Percentiles rank a stretch among this genome's conserved stretches.
Conservation (phyloP, 2,113 vertebrate genomes). For the Morone chrysops region DNA sequence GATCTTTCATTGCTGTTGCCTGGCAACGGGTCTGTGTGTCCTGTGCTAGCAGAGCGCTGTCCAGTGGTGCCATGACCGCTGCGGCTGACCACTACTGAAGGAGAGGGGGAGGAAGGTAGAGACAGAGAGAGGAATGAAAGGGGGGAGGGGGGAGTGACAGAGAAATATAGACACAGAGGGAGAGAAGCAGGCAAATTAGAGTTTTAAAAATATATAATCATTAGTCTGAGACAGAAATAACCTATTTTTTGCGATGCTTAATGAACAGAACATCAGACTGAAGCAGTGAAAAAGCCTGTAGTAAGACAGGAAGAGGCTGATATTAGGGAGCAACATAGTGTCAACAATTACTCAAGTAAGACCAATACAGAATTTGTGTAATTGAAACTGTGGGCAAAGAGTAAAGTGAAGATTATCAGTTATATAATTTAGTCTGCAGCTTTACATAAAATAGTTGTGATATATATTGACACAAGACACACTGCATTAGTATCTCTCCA, state of each 20-base stretch:
- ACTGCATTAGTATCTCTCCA: background rate
- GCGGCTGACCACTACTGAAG: slow-evolving; percentile 81
- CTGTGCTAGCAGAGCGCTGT: slow-evolving; percentile 81
- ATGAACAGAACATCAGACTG: background rate
- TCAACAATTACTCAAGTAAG: background rate
- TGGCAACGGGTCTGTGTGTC: slow-evolving; percentile 86
- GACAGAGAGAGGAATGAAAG: slow-evolving; percentile 1
- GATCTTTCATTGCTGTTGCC: slow-evolving; percentile 86
- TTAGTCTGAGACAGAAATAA: slow-evolving; percentile 15
- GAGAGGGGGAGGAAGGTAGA: slow-evolving; percentile 20
- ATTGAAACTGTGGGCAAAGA: background rate
- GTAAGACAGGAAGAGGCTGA: background rate
- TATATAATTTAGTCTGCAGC: background rate
- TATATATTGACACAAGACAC: background rate
- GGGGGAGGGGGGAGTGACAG: slow-evolving; percentile 9
- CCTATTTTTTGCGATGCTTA: background rate
- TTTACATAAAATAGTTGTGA: background rate
- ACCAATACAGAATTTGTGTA: background rate
- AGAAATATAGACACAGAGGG: slow-evolving; percentile 17
- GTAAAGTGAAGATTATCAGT: background rate
- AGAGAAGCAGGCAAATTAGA: slow-evolving; percentile 26
- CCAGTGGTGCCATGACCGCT: slow-evolving; percentile 83
- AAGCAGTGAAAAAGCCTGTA: background rate
- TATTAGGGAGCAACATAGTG: background rate
- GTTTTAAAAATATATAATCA: slow-evolving; percentile 13